phyloP scores from a whole-genome alignment of 2,113 vertebrate species.

The Tapirus terrestris region DNA sequence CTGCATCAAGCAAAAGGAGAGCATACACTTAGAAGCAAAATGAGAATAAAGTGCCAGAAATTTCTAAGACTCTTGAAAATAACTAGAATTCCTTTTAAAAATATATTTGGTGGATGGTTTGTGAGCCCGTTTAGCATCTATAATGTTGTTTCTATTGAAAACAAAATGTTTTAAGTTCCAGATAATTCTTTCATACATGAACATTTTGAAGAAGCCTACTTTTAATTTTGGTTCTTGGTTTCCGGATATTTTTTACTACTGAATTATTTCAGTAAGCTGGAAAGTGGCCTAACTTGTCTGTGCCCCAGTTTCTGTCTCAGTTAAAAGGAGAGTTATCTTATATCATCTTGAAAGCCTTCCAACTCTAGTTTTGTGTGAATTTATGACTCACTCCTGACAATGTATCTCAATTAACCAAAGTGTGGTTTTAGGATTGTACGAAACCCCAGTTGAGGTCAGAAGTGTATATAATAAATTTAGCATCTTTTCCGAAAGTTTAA shows the following conservation, averaged over 20 bases:
- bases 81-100: neutral
- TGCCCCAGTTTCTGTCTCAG: neutral
- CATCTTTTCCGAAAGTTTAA: neutral
- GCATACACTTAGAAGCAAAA: neutral
- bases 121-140: neutral
- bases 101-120: neutral
- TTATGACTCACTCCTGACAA: neutral
- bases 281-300: constrained; percentile 3
- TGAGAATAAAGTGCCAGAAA: constrained; percentile 18
- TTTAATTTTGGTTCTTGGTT: neutral
- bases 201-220: neutral
- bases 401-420: neutral
- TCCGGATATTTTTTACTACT: constrained; percentile 10
- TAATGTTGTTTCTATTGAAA: constrained; percentile 33
- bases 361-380: neutral
- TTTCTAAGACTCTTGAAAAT: constrained; percentile 35
- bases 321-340: constrained; percentile 25
- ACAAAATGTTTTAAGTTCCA: constrained; percentile 17
- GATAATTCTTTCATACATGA: neutral
- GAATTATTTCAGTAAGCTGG: constrained; percentile 48
- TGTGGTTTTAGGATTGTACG: constrained; percentile 25
- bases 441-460: neutral
- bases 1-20: constrained; percentile 15
- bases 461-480: neutral
- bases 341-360: constrained; percentile 30